These are phyloP conservation scores for Musca domestica DNA, from an alignment of 1,140 invertebrate species.

Conservation along the genomic window DNA sequence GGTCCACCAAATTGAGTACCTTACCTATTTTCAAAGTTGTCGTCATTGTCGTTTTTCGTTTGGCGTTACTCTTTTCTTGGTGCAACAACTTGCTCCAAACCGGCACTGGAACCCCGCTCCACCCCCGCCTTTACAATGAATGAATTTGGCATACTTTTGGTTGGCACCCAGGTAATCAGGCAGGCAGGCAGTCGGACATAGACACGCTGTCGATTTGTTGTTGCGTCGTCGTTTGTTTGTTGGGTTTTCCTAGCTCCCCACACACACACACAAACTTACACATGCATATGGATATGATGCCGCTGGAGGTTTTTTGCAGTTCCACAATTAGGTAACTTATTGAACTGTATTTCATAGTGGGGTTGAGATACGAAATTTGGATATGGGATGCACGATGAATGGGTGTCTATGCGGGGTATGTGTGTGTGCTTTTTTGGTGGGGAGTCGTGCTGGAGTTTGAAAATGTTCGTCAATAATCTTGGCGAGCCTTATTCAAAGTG, in stretches of 20 bases:
- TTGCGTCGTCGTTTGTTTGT: no score
- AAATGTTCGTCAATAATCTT: neutral
- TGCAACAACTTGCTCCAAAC: no score
- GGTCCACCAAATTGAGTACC: neutral
- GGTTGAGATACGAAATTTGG: no score
- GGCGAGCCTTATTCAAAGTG: neutral
- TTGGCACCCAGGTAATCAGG: neutral
- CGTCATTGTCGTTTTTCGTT: neutral
- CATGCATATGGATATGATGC: no score
- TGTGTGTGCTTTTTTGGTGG: neutral
- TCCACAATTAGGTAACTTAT: conserved; percentile 18
- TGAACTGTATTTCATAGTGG: conserved; percentile 2
- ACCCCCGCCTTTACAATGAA: neutral
- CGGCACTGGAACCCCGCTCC: neutral
- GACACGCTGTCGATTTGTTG: neutral
- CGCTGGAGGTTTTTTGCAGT: conserved; percentile 5
- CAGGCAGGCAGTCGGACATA: neutral
- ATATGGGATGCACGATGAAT: no score
- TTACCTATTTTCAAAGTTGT: neutral
- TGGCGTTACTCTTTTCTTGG: no score
- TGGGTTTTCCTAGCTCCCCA: no score
- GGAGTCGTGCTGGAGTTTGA: neutral
- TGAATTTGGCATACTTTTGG: conserved; percentile 9
- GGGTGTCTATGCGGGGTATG: neutral
- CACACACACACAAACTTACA: no score